Percentiles rank a stretch among this genome's conserved stretches.
phyloP scores from a whole-genome alignment of 2,113 vertebrate genomes.

The Cyphomyrus plagiostoma region DNA sequence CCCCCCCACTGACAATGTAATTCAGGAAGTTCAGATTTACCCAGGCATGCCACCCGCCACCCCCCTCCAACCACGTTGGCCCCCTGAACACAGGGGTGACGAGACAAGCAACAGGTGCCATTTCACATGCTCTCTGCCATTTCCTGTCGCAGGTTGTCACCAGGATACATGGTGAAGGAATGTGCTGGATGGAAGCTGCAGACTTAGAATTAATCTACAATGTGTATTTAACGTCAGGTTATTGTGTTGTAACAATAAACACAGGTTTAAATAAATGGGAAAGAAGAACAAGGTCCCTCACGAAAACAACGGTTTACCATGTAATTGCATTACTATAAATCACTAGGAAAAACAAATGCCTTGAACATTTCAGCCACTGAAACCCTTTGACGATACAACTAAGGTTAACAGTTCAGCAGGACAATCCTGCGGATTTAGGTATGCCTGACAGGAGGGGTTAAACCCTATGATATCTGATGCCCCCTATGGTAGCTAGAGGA shows the following conservation, averaged over 20 bases:
- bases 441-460: neutral
- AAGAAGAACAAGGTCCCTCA: neutral
- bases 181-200: neutral
- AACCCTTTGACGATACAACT: neutral
- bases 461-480: neutral
- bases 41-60: neutral
- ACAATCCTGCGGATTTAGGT: neutral
- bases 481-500: neutral
- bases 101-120: neutral
- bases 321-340: neutral
- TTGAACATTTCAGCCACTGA: neutral
- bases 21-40: constrained; percentile 1
- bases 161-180: neutral
- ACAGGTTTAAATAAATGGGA: neutral
- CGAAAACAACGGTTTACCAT: neutral
- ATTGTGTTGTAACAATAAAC: neutral
- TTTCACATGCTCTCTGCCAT: neutral
- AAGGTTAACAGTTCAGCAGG: neutral
- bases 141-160: neutral
- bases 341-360: neutral
- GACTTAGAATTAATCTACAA: neutral
- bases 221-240: neutral
- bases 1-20: neutral
- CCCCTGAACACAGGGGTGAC: neutral
- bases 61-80: neutral